These are phyloP conservation scores for Cephalopterus ornatus DNA, from an alignment of 2,113 vertebrate genomes.

Conservation along the genomic window DNA sequence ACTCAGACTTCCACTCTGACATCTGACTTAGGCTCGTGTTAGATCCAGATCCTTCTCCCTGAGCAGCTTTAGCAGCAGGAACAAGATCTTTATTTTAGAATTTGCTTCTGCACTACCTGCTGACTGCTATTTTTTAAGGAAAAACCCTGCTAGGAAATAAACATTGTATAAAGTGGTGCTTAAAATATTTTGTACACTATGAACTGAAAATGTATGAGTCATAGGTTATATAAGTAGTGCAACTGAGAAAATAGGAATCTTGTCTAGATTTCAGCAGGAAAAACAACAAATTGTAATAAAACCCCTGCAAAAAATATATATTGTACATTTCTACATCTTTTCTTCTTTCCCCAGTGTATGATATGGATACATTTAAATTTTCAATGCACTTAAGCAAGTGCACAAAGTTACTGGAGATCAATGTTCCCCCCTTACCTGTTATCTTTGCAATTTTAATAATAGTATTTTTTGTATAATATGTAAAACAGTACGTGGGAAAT, in stretches of 20 bases:
- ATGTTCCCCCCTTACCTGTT: constrained; percentile 4
- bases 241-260: constrained; percentile 44
- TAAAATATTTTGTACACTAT: constrained; percentile 40
- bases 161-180: constrained; percentile 15
- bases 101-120: neutral
- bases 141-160: constrained; percentile 27
- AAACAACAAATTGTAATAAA: neutral
- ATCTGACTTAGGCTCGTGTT: neutral
- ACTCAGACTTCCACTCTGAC: neutral
- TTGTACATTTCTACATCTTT: neutral
- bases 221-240: constrained; percentile 10
- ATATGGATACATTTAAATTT: constrained; percentile 6
- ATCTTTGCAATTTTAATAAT: constrained; percentile 42
- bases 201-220: constrained; percentile 45
- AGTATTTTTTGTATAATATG: constrained; percentile 40
- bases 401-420: constrained; percentile 20
- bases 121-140: constrained; percentile 22
- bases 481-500: constrained; percentile 68
- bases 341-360: neutral
- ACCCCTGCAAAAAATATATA: neutral
- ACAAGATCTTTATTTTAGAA: neutral
- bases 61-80: neutral
- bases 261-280: neutral
- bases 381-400: neutral
- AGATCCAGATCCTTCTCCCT: neutral